phyloP scores from a whole-genome alignment of 2,888 invertebrate genomes.

The Neuroscelio doddi region DNA sequence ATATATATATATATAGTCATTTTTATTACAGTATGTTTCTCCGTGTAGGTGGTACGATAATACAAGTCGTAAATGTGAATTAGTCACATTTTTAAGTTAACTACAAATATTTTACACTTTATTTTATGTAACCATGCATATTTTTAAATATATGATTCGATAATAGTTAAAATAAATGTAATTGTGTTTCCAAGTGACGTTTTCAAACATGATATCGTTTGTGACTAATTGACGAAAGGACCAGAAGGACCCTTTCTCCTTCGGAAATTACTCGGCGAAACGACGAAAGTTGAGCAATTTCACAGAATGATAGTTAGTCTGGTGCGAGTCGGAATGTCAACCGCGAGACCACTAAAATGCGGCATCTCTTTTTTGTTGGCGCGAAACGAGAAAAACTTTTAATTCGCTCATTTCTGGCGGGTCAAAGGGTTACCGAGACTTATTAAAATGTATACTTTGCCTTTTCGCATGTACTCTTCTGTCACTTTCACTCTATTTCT shows the following conservation, averaged over 20 bases:
- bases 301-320: constrained; percentile 52
- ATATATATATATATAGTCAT: too few relatives aligned
- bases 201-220: too few relatives aligned
- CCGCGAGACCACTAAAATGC: constrained; percentile 66
- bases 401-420: constrained; percentile 52
- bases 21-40: too few relatives aligned
- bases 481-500: constrained; percentile 38
- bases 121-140: too few relatives aligned
- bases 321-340: constrained; percentile 67
- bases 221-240: constrained; percentile 27
- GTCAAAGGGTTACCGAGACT: constrained; percentile 69
- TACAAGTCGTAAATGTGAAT: too few relatives aligned
- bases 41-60: too few relatives aligned
- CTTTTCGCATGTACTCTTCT: constrained; percentile 38
- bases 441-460: constrained; percentile 70
- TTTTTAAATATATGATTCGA: too few relatives aligned
- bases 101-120: too few relatives aligned
- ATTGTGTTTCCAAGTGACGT: too few relatives aligned
- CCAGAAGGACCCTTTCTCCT: constrained; percentile 29
- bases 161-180: too few relatives aligned
- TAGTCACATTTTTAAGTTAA: too few relatives aligned
- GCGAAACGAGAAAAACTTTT: constrained; percentile 26
- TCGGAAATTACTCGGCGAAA: constrained; percentile 48
- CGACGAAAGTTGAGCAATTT: constrained; percentile 68
- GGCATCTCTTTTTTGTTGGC: constrained; percentile 36